Evolutionary conservation across 2,888 invertebrate genomes (phyloP), one percentile per base, ranked within the genome.

Genomic region (Eupithecia vulgata): DNA sequence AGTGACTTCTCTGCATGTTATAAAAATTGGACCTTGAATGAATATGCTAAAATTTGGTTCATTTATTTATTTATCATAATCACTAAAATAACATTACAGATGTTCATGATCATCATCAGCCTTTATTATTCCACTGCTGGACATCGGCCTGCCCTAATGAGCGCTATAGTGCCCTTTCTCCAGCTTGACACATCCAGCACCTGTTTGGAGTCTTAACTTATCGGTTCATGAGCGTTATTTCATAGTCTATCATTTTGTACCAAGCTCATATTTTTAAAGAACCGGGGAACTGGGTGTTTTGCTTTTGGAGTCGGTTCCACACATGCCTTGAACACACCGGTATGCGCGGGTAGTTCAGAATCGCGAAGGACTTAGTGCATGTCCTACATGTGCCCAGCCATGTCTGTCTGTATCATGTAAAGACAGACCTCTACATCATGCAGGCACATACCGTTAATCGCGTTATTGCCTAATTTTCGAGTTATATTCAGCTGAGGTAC

Each of bases 401-500:
- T n/a, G n/a, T n/a, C n/a, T n/a, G n/a, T n/a, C 45, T 8, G n/a
- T 48, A n/a, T n/a, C 48, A 48, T n/a, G 48, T n/a, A n/a, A 7
- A 3, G 1, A 48, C n/a, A n/a, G n/a, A 48, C 57, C 45, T 45
- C 45, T 17, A 45, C 17, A 57, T 25, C 17, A 61, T 34, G 34
- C 34, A 7, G 34, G 5, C 30, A 64, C 37, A 37, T 35, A 64
- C 37, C 7, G 35, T 12, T 34, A 34, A 37, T 37, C 21, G 62
- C 10, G 1, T 64, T 37, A n/a, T 64, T 64, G 62, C 62, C n/a
- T 37, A 64, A 64, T n/a, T 64, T 64, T 37, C 62, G 62, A 15
- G 62, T 35, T 64, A 35, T 64, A 34, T 64, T 5, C 62, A 64
- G 4, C 35, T 15, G 4, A 62, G 62, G 8, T 35, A 37, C 35